These are phyloP conservation scores for Penelope pileata DNA, from an alignment of 2,113 vertebrate genomes.

Conservation along the genomic window DNA sequence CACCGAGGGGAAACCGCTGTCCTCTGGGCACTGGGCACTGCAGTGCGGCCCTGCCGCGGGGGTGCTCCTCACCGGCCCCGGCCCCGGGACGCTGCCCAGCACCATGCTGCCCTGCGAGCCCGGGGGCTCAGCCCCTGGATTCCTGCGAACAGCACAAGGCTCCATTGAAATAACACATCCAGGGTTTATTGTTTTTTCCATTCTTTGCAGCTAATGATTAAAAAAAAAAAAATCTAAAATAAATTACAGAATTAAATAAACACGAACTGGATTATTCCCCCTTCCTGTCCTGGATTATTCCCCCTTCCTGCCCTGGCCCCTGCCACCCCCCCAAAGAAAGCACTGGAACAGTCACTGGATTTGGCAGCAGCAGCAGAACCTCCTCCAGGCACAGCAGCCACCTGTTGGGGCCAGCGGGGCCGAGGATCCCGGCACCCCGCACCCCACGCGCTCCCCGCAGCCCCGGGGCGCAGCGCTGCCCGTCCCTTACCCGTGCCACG, in stretches of 20 bases:
- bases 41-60: too few species aligned
- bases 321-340: not conserved
- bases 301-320: not conserved
- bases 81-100: not conserved
- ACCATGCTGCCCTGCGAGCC: too few species aligned
- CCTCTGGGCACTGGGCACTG: rapidly evolving
- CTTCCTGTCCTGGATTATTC: not conserved
- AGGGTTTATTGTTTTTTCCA: conserved; percentile 78
- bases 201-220: conserved; percentile 72
- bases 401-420: not conserved
- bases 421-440: not conserved
- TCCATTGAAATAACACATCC: conserved; percentile 62
- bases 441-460: not conserved
- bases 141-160: conserved; percentile 36
- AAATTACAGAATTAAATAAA: conserved; percentile 87
- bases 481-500: conserved; percentile 17
- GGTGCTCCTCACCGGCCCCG: not conserved
- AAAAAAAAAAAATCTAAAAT: conserved; percentile 75
- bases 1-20: too few species aligned
- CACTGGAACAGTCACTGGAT: conserved; percentile 33
- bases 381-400: conserved; percentile 33
- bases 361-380: conserved; percentile 51
- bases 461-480: not conserved
- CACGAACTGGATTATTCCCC: conserved; percentile 46
- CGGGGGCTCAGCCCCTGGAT: not conserved